Evolutionary conservation across 2,888 invertebrate genomes (phyloP).

Genomic region (Ectobius pallidus): DNA sequence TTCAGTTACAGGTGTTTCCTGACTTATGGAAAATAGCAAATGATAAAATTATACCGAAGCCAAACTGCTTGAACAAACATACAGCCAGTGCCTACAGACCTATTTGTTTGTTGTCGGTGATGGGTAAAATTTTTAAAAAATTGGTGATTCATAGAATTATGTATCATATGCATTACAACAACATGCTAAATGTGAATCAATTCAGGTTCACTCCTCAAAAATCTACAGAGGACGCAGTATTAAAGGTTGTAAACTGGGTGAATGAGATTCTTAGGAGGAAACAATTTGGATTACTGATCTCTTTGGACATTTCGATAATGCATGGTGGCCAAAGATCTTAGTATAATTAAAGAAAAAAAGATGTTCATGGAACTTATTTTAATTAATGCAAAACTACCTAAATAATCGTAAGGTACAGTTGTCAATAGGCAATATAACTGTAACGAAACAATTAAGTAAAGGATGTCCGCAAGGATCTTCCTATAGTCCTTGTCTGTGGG

Average conservation of each 20-base stretch:
- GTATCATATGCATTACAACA: background rate
- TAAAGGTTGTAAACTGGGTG: background rate
- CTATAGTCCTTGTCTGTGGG: background rate
- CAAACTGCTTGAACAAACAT: background rate
- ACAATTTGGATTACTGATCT: background rate
- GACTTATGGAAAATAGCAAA: background rate
- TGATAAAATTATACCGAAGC: background rate
- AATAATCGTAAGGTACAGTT: background rate
- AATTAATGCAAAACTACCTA: background rate
- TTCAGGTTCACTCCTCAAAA: background rate
- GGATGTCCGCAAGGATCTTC: background rate
- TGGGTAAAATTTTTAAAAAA: slow-evolving; percentile 2
- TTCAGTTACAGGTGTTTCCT: background rate
- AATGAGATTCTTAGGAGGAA: background rate
- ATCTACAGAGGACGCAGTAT: background rate
- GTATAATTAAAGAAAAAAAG: background rate
- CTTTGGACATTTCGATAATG: background rate
- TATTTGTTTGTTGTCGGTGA: background rate
- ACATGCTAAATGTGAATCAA: background rate
- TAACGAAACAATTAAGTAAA: background rate
- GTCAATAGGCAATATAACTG: background rate
- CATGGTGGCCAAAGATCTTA: background rate
- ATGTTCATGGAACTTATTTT: background rate
- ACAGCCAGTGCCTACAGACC: too few species aligned
- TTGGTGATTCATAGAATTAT: background rate